Percentiles rank a stretch among this genome's conserved stretches.
Evolutionary conservation across 2,113 vertebrate species (phyloP).

Genomic region (Nibea coibor): DNA sequence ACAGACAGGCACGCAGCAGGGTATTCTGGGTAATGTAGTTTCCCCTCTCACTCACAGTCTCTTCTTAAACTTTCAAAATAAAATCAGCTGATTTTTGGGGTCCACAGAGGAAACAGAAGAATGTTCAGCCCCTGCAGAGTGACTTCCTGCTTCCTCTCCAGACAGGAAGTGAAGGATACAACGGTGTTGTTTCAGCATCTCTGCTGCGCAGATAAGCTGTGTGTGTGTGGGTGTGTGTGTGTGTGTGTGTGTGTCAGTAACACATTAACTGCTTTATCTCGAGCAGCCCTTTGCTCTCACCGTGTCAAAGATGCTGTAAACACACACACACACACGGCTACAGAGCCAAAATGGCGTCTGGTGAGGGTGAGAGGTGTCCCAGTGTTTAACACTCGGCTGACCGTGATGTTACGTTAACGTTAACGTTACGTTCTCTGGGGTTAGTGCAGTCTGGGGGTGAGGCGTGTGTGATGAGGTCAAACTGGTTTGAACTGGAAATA

Average conservation of each 20-base stretch:
- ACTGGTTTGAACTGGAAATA: conserved; percentile 34
- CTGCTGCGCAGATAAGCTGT: conserved; percentile 44
- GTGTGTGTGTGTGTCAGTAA: conserved; percentile 8
- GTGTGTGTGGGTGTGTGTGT: conserved; percentile 18
- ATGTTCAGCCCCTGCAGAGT: conserved; percentile 10
- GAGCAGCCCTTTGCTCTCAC: conserved; percentile 38
- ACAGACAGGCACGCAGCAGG: background rate
- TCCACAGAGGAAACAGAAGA: background rate
- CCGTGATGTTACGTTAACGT: too few relatives aligned
- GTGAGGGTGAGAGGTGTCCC: too few relatives aligned
- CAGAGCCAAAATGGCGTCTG: background rate
- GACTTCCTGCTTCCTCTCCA: conserved; percentile 69
- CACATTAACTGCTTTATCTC: conserved; percentile 58
- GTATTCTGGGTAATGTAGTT: conserved; percentile 30
- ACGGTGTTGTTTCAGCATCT: conserved; percentile 65
- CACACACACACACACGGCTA: background rate
- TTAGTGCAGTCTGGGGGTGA: too few relatives aligned
- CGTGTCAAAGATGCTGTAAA: conserved; percentile 48
- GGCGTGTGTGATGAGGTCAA: background rate
- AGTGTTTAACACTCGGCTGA: too few relatives aligned
- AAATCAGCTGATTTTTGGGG: background rate
- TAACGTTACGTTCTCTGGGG: too few relatives aligned
- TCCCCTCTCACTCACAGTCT: background rate
- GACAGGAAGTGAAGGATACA: conserved; percentile 68
- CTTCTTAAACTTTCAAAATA: conserved; percentile 23